Base-by-base conservation (phyloP, 2,888 invertebrate genomes). In the Vanessa cardui region DNA sequence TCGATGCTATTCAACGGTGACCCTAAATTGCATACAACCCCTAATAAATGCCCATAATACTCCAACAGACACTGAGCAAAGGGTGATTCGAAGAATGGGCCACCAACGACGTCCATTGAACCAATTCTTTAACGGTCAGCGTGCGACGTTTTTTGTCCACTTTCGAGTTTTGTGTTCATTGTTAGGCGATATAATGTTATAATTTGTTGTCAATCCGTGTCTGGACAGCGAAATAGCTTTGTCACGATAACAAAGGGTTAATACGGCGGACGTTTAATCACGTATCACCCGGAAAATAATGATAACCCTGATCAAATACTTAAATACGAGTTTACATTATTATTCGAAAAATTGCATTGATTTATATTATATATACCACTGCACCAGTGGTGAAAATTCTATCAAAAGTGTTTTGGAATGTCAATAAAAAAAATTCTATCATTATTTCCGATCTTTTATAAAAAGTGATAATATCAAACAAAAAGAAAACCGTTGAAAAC, bases 81-180 rank as follows among this genome's bases (percentile, higher is more conserved):
- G 88, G 89, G 85, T 86, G 83, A 76, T 89, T 91, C 90, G 77
- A 62, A 81, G 90, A 90, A 90, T 63, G 78, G 91, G 88, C 91
- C 91, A 91, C 91, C 90, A 77, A 82, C 87, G 84, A 74, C 60
- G 89, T 59, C 80, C 80, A 86, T 87, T 87, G 88, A 87, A 86
- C 84, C 82, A 87, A 77, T 84, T 87, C 70, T 76, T 77, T 80
- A 80, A 77, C 84, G 85, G 83, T 85, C 85, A 85, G 75, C 82
- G 77, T 77, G 72, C 62, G 72, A 74, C 73, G 68, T 67, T 73
- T 76, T 77, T 78, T 75, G 69, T 73, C 26, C 46, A 60, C n/a
- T 45, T 60, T 62, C 52, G 61, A 21, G 50, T 46, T 61, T 70
- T 68, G 61, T 59, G 69, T 60, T 68, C 68, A 71, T 72, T 72